phyloP scores from a whole-genome alignment of 2,888 invertebrate genomes.

The Pristionchus japonicus region DNA sequence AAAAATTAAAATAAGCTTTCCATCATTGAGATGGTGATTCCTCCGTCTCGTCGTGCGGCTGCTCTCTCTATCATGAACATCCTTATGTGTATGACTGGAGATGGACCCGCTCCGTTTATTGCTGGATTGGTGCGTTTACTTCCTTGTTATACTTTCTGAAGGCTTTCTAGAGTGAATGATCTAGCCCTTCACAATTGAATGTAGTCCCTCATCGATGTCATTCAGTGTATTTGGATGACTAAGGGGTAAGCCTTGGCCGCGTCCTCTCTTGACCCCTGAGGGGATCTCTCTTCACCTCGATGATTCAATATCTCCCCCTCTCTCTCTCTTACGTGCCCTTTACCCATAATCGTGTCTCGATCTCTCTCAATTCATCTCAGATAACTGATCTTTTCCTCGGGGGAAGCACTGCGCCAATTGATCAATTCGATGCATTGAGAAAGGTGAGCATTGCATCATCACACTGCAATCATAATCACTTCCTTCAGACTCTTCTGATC shows the following conservation, averaged over 20 bases:
- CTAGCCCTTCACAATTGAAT: neutral
- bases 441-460: neutral
- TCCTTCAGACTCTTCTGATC: neutral
- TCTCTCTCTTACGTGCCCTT: slow-evolving; percentile 12
- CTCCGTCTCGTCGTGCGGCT: slow-evolving; percentile 29
- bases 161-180: neutral
- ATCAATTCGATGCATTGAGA: neutral
- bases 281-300: neutral
- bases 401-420: neutral
- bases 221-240: too few species aligned
- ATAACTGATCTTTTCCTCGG: slow-evolving; percentile 14
- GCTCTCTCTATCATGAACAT: slow-evolving; percentile 25
- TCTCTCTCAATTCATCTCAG: neutral
- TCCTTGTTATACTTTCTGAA: too few species aligned
- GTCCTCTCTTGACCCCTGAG: neutral
- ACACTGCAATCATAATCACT: neutral
- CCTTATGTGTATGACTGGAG: slow-evolving; percentile 36
- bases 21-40: too few species aligned
- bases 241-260: neutral
- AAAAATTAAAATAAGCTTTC: too few species aligned
- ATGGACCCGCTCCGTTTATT: slow-evolving; percentile 35
- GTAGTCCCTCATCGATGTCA: too few species aligned
- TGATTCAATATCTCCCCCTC: neutral
- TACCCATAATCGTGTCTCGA: neutral
- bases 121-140: slow-evolving; percentile 16